phyloP scores from a whole-genome alignment of 2,113 vertebrate genomes.

The Gobius niger region DNA sequence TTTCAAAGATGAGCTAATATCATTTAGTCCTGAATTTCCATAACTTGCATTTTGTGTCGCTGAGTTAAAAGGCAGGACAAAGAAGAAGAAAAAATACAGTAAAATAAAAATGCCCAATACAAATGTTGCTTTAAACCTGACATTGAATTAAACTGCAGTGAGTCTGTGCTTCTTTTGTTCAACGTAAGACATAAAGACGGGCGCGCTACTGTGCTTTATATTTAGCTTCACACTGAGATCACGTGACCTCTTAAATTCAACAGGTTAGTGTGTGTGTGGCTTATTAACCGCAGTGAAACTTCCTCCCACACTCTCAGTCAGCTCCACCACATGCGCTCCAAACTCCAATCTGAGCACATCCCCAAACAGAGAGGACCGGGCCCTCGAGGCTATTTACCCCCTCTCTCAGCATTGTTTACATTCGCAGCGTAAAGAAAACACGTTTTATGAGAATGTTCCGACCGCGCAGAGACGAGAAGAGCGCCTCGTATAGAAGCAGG shows the following conservation, averaged over 20 bases:
- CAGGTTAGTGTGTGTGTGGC: conserved; percentile 24
- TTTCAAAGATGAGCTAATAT: too few relatives aligned
- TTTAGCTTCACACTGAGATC: background rate
- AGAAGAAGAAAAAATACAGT: too few relatives aligned
- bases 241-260: background rate
- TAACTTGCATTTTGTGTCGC: too few relatives aligned
- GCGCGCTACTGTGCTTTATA: background rate
- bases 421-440: conserved; percentile 52
- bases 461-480: conserved; percentile 41
- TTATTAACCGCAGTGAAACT: conserved; percentile 35
- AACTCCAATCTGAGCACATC: conserved; percentile 23
- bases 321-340: background rate
- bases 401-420: conserved; percentile 46
- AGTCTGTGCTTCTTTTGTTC: too few relatives aligned
- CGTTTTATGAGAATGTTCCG: conserved; percentile 53
- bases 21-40: too few relatives aligned
- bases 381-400: conserved; percentile 34
- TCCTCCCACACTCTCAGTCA: background rate
- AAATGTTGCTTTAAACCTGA: too few relatives aligned
- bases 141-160: too few relatives aligned
- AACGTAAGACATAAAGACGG: too few relatives aligned
- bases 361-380: background rate
- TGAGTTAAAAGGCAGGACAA: too few relatives aligned
- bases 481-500: conserved; percentile 36
- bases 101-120: too few relatives aligned